phyloP scores from a whole-genome alignment of 2,113 vertebrate genomes.

The Stigmatopora nigra region DNA sequence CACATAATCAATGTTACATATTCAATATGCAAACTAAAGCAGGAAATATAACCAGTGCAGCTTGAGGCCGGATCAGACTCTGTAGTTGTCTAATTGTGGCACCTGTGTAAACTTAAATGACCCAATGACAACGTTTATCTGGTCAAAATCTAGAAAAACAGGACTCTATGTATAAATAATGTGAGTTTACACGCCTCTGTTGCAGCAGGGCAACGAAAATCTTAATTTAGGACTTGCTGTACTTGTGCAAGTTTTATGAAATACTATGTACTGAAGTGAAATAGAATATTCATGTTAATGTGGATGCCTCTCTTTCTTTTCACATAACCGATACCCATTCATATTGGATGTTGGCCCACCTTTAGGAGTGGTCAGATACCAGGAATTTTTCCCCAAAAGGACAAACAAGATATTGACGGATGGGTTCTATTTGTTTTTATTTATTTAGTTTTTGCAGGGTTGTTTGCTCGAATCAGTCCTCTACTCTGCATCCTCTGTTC shows the following conservation, averaged over 20 bases:
- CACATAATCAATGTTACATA: conserved; percentile 29
- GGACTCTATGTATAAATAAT: neutral
- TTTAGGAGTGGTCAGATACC: neutral
- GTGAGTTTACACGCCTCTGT: neutral
- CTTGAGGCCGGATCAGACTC: conserved; percentile 19
- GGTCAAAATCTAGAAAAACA: neutral
- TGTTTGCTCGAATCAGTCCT: neutral
- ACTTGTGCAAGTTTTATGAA: too few relatives aligned
- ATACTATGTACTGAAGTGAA: too few relatives aligned
- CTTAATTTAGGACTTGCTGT: too few relatives aligned
- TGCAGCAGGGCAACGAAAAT: neutral
- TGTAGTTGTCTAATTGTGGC: conserved; percentile 11
- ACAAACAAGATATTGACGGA: too few relatives aligned
- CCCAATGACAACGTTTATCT: conserved; percentile 9
- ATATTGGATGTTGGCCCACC: neutral
- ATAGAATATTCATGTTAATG: too few relatives aligned
- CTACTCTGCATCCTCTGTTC: neutral
- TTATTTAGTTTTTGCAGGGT: too few relatives aligned
- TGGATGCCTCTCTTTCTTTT: neutral
- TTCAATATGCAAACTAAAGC: conserved; percentile 42
- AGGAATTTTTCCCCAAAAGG: too few relatives aligned
- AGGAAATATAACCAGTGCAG: conserved; percentile 29
- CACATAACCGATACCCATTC: neutral
- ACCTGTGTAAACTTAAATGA: neutral
- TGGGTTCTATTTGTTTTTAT: too few relatives aligned